Evolutionary conservation across 2,797 vertebrate genomes (phyloP), one percentile per base, ranked within the genome.

Genomic region (Coracias cyanogaster): DNA sequence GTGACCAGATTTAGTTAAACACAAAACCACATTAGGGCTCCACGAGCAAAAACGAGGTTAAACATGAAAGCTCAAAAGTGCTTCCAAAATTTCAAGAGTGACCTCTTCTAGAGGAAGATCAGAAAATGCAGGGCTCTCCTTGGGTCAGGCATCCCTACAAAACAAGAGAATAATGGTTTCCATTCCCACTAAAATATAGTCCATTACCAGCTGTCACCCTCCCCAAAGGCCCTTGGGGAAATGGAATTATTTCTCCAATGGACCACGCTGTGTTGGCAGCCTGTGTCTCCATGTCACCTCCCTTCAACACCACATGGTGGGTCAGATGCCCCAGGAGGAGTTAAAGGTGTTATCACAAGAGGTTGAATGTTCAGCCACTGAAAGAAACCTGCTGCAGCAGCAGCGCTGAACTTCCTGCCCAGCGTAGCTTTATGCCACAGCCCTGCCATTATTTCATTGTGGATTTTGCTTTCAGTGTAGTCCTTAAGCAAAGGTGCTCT

Each of bases 401-500:
- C 62, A 88, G 35, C 26, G 64, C 39, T 55, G 39, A 64, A 54
- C 41, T 41, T 49, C 64, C 45, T 60, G 31, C 51, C 43, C 8
- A 3, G 31, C 1, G 12, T 9, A 55, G 26, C 54, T 62, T 52
- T 81, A 35, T 3, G 6, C n/a, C 66, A 28, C 52, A 90, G 60
- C 51, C 64, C 64, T 1, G 0, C 35, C 8, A 1, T 70, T 77
- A 70, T 41, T 73, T 70, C 43, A 10, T 13, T 39, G 76, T 39
- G 74, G 67, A 74, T 94, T 94, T 95, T 90, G 28, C 61, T 73
- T 51, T 80, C 61, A 69, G 15, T 8, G 5, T 43, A 93, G 92
- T 72, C 81, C 84, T 91, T 82, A 85, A 90, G 74, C 74, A 91
- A 67, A 94, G 58, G 66, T 60, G 81, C 46, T 89, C 67, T 57